Evolutionary conservation across 2,113 vertebrate species (phyloP).

Genomic region (Merops nubicus): DNA sequence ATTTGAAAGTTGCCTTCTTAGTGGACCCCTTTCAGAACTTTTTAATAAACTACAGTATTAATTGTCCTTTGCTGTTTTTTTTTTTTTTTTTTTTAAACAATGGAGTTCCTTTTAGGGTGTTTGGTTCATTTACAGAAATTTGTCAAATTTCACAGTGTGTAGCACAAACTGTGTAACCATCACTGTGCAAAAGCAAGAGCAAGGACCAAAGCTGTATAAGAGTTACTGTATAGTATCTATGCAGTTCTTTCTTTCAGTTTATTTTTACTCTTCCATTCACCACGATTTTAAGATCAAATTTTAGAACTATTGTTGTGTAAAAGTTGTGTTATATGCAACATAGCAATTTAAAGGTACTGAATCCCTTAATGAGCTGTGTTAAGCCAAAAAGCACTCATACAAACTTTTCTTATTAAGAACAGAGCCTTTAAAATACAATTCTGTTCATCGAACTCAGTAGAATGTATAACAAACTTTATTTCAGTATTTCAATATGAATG

Average conservation of each 20-base stretch:
- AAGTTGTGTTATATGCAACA: not conserved
- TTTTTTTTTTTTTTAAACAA: not conserved
- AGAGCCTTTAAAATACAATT: not conserved
- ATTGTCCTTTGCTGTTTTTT: not conserved
- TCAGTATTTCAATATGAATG: constrained; percentile 14
- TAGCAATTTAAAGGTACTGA: not conserved
- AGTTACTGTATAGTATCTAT: not conserved
- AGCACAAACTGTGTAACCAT: not conserved
- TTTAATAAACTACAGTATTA: not conserved
- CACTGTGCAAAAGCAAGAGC: not conserved
- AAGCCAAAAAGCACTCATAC: not conserved
- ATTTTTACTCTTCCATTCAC: not conserved
- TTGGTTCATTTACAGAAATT: not conserved
- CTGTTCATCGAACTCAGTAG: not conserved
- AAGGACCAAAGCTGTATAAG: not conserved
- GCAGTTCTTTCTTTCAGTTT: not conserved
- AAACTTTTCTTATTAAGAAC: not conserved
- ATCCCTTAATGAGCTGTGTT: not conserved
- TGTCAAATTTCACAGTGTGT: not conserved
- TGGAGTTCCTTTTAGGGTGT: not conserved
- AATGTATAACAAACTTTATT: constrained; percentile 14
- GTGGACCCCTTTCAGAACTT: not conserved
- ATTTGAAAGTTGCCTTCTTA: not conserved
- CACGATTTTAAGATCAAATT: not conserved
- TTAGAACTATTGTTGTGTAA: not conserved